A percentile compares a stretch with the other conserved stretches of the same genome.
These are phyloP conservation scores for Cheilinus undulatus DNA, from an alignment of 2,113 vertebrate species.

Conservation along the genomic window DNA sequence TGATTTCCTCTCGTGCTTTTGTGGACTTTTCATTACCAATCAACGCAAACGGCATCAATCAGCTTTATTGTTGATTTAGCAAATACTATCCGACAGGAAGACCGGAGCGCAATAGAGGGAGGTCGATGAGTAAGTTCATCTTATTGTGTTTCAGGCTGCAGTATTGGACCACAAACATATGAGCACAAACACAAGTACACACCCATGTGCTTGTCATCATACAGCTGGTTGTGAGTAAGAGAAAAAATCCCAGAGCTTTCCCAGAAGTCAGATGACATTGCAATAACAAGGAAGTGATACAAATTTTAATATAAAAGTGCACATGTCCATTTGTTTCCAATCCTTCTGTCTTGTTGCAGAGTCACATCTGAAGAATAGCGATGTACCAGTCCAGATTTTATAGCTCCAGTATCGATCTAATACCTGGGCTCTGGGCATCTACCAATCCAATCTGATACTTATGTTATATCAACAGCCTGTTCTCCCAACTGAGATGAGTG, in stretches of 20 bases:
- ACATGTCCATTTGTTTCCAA: too few relatives aligned
- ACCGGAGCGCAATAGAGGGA: constrained; percentile 42
- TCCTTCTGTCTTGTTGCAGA: too few relatives aligned
- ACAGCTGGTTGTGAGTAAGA: constrained; percentile 59
- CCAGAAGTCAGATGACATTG: constrained; percentile 61
- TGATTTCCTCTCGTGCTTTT: constrained; percentile 27
- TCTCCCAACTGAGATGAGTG: too few relatives aligned
- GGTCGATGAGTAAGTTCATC: constrained; percentile 51
- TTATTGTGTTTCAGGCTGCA: constrained; percentile 28
- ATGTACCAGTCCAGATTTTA: too few relatives aligned
- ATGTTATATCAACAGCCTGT: too few relatives aligned
- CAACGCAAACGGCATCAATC: constrained; percentile 55
- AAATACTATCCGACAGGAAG: constrained; percentile 64
- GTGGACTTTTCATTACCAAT: constrained; percentile 31
- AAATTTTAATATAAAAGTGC: too few relatives aligned
- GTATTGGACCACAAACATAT: constrained; percentile 41
- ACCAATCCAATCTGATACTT: too few relatives aligned
- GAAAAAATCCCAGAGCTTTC: constrained; percentile 36
- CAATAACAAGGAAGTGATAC: constrained; percentile 51
- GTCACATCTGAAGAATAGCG: too few relatives aligned
- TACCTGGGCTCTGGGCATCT: too few relatives aligned
- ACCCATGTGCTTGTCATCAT: background rate
- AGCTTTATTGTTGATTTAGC: constrained; percentile 68
- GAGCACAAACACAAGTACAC: background rate
- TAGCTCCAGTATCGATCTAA: too few relatives aligned